phyloP scores from a whole-genome alignment of 2,797 vertebrate species.

The Denticeps clupeoides region DNA sequence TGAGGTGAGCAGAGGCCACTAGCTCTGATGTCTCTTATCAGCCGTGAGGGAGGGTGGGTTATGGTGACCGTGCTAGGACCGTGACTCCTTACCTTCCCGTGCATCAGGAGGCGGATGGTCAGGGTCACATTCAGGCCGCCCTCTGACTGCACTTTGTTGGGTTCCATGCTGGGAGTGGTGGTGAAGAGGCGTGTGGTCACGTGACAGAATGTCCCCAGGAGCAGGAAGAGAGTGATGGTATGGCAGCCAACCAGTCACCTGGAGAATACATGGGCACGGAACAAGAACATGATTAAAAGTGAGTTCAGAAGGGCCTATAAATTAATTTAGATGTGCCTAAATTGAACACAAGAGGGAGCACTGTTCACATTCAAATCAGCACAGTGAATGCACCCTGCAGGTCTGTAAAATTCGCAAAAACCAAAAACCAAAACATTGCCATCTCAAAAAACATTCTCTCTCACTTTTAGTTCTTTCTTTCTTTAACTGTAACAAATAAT shows the following conservation, averaged over 20 bases:
- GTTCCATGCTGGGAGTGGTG: slow-evolving; percentile 70
- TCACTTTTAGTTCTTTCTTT: too few species aligned
- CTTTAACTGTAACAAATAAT: too few species aligned
- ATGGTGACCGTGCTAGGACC: too few species aligned
- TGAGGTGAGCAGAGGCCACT: too few species aligned
- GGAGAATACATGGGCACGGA: neutral
- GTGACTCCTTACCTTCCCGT: slow-evolving; percentile 72
- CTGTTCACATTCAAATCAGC: slow-evolving; percentile 11
- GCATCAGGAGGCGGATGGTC: slow-evolving; percentile 85
- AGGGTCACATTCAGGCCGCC: slow-evolving; percentile 94
- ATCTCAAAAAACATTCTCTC: too few species aligned
- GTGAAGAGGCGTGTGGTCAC: slow-evolving; percentile 35
- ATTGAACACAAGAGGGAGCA: slow-evolving; percentile 33
- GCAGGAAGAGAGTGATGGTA: slow-evolving; percentile 38
- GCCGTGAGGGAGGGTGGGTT: too few species aligned
- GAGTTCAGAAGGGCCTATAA: neutral
- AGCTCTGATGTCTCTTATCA: too few species aligned
- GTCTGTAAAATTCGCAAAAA: too few species aligned
- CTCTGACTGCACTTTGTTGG: slow-evolving; percentile 83
- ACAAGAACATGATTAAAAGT: slow-evolving; percentile 5
- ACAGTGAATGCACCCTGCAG: neutral
- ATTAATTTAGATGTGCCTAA: slow-evolving; percentile 6
- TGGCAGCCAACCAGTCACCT: slow-evolving; percentile 61
- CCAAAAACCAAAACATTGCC: too few species aligned
- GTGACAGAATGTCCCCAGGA: slow-evolving; percentile 44